Percentiles rank a stretch among this genome's conserved stretches.
These are phyloP conservation scores for Leptobrachium leishanense DNA, from an alignment of 2,113 vertebrate genomes.

Conservation along the genomic window DNA sequence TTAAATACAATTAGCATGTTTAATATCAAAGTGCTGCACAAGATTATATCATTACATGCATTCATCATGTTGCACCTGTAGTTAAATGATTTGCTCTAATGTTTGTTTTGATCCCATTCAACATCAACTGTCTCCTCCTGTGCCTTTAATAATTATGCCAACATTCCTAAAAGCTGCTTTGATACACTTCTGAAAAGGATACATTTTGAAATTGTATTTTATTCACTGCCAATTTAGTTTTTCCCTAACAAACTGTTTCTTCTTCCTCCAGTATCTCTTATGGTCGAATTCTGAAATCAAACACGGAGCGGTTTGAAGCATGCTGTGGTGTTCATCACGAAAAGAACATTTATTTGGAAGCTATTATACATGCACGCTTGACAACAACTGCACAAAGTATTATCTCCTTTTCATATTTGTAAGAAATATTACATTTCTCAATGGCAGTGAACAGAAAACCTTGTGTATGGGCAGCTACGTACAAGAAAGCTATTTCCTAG, in stretches of 20 bases:
- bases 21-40: no score
- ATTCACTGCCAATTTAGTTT: conserved; percentile 19
- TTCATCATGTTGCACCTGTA: neutral
- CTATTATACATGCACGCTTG: no score
- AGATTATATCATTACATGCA: neutral
- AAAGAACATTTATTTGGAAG: neutral
- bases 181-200: no score
- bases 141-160: conserved; percentile 14
- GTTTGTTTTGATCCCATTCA: conserved; percentile 14
- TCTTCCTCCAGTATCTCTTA: conserved; percentile 7
- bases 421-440: no score
- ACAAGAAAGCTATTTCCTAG: no score
- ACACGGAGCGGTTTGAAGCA: neutral
- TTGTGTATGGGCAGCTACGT: no score
- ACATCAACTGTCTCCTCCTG: neutral
- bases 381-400: no score
- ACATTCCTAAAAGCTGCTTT: neutral
- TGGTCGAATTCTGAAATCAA: neutral
- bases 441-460: no score
- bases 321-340: neutral
- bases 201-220: no score
- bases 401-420: no score
- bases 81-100: neutral
- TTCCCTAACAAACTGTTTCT: neutral
- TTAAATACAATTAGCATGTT: no score